Evolutionary conservation across 2,113 vertebrate genomes (phyloP), one percentile per base, ranked within the genome.

Genomic region (Andinoacara biseriatus): DNA sequence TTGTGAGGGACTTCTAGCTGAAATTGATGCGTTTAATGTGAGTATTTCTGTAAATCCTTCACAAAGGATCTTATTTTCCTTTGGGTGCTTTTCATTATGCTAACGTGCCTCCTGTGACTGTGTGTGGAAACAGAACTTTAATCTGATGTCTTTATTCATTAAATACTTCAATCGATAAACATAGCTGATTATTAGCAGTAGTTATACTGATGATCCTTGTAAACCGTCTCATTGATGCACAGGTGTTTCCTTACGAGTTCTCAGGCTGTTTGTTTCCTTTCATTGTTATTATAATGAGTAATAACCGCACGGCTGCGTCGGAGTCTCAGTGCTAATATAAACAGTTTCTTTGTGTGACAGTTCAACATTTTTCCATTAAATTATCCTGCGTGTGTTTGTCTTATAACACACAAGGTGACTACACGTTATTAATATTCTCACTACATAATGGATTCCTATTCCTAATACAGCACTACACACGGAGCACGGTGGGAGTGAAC

Each of bases 401-500:
- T 69, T 29, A 49, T 69, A 22, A 49, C 15, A 46, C 63, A 67
- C 5, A 46, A 38, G 10, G 63, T 10, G 40, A 26, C 10, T 8
- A 8, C 40, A 46, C 40, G 10, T 67, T 49, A 29, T 49, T 46
- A 17, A 7, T 69, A 69, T 18, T 29, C 26, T 49, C 26, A 67
- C 0, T 15, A 20, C 49, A 24, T 69, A 29, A 69, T 29, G 0
- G 43, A 69, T 20, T 69, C 43, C 49, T 29, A 26, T 15, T 9
- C 35, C 1, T 8, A 9, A 49, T 40, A 0, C 65, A 31, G 5
- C 43, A 52, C 43, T 31, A 0, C 43, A 69, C 0, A 29, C 3
- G 3, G 29, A 69, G 46, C 26, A 7, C 0, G 29, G 65, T 72
- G 24, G 52, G 46, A 14, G 3, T 31, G 8, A 52, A 31, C 26